A percentile compares a stretch with the other conserved stretches of the same genome.
Conservation (phyloP, 2,888 invertebrate genomes). For the Ditylenchus weischeri region DNA sequence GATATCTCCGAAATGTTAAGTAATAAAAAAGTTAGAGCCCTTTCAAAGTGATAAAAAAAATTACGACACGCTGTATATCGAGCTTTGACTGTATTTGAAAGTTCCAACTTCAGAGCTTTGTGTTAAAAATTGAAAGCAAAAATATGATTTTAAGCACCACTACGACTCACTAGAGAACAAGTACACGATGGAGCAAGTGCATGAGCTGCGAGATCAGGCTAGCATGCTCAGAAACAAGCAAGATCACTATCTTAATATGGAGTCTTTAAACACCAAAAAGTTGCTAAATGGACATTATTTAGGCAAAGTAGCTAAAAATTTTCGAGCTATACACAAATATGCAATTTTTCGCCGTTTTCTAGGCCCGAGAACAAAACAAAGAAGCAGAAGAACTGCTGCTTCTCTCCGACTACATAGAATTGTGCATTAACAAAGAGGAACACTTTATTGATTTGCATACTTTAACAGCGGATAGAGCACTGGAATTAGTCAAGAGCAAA, state of each 20-base stretch:
- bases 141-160: neutral
- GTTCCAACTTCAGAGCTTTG: too few relatives aligned
- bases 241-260: neutral
- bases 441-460: constrained; percentile 3
- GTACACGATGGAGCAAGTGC: constrained; percentile 3
- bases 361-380: constrained; percentile 4
- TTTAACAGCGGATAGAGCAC: neutral
- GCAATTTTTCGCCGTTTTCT: neutral
- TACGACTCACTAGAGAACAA: constrained; percentile 4
- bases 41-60: too few relatives aligned
- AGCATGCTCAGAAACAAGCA: neutral
- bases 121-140: too few relatives aligned
- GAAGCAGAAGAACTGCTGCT: neutral
- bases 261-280: neutral
- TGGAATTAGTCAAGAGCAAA: neutral
- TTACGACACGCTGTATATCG: too few relatives aligned
- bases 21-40: too few relatives aligned
- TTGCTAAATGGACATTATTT: too few relatives aligned
- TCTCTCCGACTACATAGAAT: constrained; percentile 2
- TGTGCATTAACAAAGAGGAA: neutral
- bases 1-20: too few relatives aligned
- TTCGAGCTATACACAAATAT: neutral
- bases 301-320: too few relatives aligned
- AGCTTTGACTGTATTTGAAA: too few relatives aligned
- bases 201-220: constrained; percentile 3